Evolutionary conservation across 1,140 invertebrate species (phyloP).

Genomic region (Pseudomyrmex dendroicus): DNA sequence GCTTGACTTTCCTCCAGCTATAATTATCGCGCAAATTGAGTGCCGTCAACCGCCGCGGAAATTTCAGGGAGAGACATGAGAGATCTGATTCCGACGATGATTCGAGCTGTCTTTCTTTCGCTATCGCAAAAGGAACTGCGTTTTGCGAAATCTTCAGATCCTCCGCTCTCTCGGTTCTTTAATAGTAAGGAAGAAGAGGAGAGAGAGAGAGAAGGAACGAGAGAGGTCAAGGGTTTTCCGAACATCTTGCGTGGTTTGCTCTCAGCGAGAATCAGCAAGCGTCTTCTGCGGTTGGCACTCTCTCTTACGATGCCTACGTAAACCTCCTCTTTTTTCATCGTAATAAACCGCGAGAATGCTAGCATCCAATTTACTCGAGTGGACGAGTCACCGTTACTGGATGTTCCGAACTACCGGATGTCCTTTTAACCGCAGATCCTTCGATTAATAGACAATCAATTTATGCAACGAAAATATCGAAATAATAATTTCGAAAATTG

Average conservation of each 20-base stretch:
- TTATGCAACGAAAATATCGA: not conserved
- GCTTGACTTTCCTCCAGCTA: constrained; percentile 39
- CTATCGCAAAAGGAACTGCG: constrained; percentile 2
- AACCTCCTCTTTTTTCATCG: constrained; percentile 45
- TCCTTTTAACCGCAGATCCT: constrained; percentile 9
- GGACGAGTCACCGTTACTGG: constrained; percentile 28
- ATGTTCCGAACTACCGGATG: constrained; percentile 22
- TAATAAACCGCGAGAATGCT: constrained; percentile 65
- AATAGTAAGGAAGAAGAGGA: not conserved
- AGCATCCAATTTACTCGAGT: constrained; percentile 84
- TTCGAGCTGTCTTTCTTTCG: not conserved
- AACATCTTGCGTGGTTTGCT: constrained; percentile 21
- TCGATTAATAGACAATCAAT: not conserved
- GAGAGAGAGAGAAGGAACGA: no score
- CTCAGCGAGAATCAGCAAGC: constrained; percentile 13
- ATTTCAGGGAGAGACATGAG: constrained; percentile 37
- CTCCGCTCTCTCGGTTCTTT: constrained; percentile 16
- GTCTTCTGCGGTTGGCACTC: constrained; percentile 80
- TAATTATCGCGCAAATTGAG: constrained; percentile 52
- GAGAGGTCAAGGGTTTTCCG: constrained; percentile 67
- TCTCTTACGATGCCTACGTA: constrained; percentile 78
- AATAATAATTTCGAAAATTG: not conserved
- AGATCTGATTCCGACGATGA: constrained; percentile 36
- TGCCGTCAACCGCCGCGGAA: constrained; percentile 18
- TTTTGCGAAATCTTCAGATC: not conserved